Base-by-base conservation (phyloP, 2,797 vertebrate species). In the Chromis chromis region DNA sequence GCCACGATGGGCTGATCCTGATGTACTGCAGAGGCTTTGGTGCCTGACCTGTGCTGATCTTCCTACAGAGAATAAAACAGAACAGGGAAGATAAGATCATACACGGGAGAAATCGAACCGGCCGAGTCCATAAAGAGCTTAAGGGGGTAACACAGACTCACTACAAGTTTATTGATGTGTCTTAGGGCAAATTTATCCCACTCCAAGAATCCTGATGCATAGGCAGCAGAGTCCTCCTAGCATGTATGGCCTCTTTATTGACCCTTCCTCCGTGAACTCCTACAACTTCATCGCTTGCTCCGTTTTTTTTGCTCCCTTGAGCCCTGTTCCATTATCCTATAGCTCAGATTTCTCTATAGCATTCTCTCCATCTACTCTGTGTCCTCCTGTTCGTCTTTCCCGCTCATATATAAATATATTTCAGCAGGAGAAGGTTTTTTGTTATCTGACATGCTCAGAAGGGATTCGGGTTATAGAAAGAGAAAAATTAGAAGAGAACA, bases 331-430 rank as follows among this genome's bases (percentile, higher is more conserved):
- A 66, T 54, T 62, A 55, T 67, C 19, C 74, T 73, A 49, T n/a
- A 28, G 57, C 21, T 69, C 42, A 14, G 24, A 46, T 57, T 61
- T 48, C 17, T 52, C 63, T 65, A 22, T 36, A 13, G 7, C 10
- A 28, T 67, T 58, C 9, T 54, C 69, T 42, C 59, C 73, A 63
- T 65, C 60, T 70, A 63, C 24, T 70, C 58, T 65, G 14, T 63
- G 28, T 48, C 27, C 50, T 62, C 55, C 1, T 5, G 0, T 25
- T 24, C n/a, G 4, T 52, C 49, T 49, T 63, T 22, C 12, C 12
- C 7, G 39, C 31, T n/a, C 24, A 36, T 36, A 36, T 36, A 36
- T 36, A 36, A 36, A 36, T 36, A 88, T 82, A 86, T 84, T 86
- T 83, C 39, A 81, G 46, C 44, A 64, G 62, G 52, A 68, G 79